Evolutionary conservation across 2,888 invertebrate species (phyloP), one percentile per base, ranked within the genome.

Genomic region (Drosophila setosimentum): DNA sequence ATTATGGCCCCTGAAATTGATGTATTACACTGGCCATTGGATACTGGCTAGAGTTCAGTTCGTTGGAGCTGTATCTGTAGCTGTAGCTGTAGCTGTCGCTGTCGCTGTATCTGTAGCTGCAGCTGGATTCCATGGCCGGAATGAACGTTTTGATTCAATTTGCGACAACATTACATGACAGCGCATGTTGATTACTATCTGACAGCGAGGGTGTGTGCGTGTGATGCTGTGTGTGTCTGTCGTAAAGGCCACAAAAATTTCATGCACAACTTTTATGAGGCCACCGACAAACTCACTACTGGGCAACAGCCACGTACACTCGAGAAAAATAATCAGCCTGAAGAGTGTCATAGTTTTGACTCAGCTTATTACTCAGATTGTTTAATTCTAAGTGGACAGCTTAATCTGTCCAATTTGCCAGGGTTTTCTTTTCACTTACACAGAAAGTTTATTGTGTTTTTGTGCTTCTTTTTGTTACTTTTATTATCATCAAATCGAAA

Each of bases 241-340:
- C 72, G 84, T 73, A 84, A 82, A 87, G 78, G 87, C 81, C 87
- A 87, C 89, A 87, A 13, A 81, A 86, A 84, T 87, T 80, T 85
- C 77, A 82, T 87, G 80, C 74, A 54, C 60, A 51, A 74, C 68
- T 78, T 78, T 83, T 86, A 85, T 73, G 85, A 82, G 53, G 64
- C 67, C n/a, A 29, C 54, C 54, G 54, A 54, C 27, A 27, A 27
- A 16, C 13, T 11, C 63, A 68, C 68, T 48, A 53, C 69, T 70
- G 59, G 2, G 27, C 50, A n/a, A 13, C 57, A 35, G 24, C 53
- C 16, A 53, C 10, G n/a, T 37, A 35, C 33, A 54, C 45, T 45
- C 16, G 16, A 2, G 7, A 16, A 45, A 45, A 45, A 45, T 24
- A 24, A 24, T 45, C 7, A 24, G 16, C 8, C 16, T 8, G 3